Base-by-base conservation (phyloP, 2,113 vertebrate species). In the Thalassarche chlororhynchos region DNA sequence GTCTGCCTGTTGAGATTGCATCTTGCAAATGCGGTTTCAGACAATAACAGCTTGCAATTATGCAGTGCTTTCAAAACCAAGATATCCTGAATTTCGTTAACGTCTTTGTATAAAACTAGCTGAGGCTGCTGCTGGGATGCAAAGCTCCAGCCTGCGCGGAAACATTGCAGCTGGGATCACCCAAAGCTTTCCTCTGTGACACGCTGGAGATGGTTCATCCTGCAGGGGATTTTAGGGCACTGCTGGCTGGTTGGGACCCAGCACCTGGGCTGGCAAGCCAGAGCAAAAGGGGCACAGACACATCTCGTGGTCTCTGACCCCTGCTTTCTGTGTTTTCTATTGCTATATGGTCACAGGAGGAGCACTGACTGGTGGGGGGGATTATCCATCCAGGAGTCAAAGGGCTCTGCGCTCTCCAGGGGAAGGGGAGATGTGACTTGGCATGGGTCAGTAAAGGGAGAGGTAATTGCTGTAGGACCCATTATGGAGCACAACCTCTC, bases 21-120 rank as follows among this genome's bases (percentile, higher is more conserved):
- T 97, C 95, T 96, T 97, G 93, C 90, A 96, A 96, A 96, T 91
- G 96, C 2, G 36, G 84, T 95, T 95, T 97, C 90, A 96, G 93
- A 96, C 95, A 97, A 96, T 95, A 97, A 97, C 96, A 97, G 97
- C 96, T 97, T 97, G 97, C 97, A 97, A 97, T 97, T 97, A 97
- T 93, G 95, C 95, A 91, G 90, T 3, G 78, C 97, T 97, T 96
- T 97, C 96, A 95, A 96, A 96, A 91, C 95, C 97, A 97, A 97
- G 97, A 96, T 95, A 97, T 94, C 87, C 90, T 96, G 96, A 96
- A 97, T 97, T 97, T 97, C 5, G 62, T 97, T 97, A 95, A 61
- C 54, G 34, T 95, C 93, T 97, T 96, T 97, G 95, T 96, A 65
- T 95, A 88, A 97, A 97, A 91, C 90, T 97, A 90, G 92, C 95